Conservation (phyloP, 2,113 vertebrate species). For the Vombatus ursinus region DNA sequence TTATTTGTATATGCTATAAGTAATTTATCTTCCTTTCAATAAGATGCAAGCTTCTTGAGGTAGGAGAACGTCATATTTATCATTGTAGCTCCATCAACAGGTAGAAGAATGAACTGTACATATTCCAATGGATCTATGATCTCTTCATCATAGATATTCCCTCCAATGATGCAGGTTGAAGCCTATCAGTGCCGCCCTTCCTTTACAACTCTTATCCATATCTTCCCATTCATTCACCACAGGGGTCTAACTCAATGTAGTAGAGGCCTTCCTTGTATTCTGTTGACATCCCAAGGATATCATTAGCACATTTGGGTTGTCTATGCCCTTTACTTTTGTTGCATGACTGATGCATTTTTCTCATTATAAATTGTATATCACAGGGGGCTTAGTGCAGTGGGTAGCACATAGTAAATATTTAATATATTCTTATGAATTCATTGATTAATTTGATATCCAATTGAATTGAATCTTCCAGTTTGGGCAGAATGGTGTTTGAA, state of each 20-base stretch:
- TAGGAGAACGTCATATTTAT: neutral
- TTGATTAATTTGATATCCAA: neutral
- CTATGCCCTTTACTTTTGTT: neutral
- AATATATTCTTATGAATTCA: neutral
- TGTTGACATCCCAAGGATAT: neutral
- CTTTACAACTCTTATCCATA: neutral
- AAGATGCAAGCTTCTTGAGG: neutral
- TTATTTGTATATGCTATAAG: neutral
- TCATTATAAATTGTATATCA: neutral
- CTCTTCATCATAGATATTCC: neutral
- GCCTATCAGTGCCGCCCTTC: neutral
- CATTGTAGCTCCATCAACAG: neutral
- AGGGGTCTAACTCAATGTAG: neutral
- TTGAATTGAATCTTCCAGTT: neutral
- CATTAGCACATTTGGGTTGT: neutral
- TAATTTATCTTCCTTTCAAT: neutral
- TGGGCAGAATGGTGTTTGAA: neutral
- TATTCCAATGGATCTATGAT: neutral
- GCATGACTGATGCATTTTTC: neutral
- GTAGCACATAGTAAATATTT: neutral
- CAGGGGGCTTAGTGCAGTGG: neutral
- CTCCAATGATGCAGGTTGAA: neutral
- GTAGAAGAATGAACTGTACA: neutral
- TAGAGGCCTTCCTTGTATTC: neutral
- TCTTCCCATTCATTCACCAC: neutral